These are phyloP conservation scores for Netelia inedita DNA, from an alignment of 2,888 invertebrate genomes.

Conservation along the genomic window DNA sequence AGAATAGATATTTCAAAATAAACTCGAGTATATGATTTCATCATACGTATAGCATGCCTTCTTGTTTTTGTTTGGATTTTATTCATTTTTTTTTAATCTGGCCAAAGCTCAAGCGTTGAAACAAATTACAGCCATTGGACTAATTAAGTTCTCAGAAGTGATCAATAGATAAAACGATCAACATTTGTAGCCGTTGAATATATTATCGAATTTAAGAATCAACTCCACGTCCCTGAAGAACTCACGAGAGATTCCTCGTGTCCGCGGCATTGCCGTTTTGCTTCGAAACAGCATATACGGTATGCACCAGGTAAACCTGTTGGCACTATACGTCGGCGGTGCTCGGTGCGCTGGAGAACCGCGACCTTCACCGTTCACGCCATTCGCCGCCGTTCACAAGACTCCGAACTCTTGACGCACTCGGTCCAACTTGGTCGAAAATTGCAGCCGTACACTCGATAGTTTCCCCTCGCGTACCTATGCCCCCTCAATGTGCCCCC, in stretches of 20 bases:
- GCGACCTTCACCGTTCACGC: slow-evolving; percentile 54
- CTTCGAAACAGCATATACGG: slow-evolving; percentile 11
- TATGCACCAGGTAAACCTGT: slow-evolving; percentile 42
- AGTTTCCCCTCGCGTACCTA: not conserved
- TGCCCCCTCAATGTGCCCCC: not conserved
- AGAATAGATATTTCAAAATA: too few relatives aligned
- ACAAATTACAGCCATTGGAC: not conserved
- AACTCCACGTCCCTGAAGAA: slow-evolving; percentile 9
- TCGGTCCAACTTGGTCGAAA: slow-evolving; percentile 16
- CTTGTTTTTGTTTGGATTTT: too few relatives aligned
- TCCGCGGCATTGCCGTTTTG: slow-evolving; percentile 20
- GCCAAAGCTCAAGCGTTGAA: not conserved
- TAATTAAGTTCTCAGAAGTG: not conserved
- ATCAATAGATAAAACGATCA: not conserved
- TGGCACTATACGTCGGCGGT: slow-evolving; percentile 27
- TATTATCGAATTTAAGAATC: slow-evolving; percentile 24
- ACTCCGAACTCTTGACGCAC: slow-evolving; percentile 32
- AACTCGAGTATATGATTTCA: too few relatives aligned
- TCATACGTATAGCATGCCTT: too few relatives aligned
- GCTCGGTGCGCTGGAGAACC: slow-evolving; percentile 41
- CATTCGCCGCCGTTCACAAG: slow-evolving; percentile 44
- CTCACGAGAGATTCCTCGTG: slow-evolving; percentile 29
- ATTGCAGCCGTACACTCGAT: not conserved
- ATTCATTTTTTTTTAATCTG: too few relatives aligned
- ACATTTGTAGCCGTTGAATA: slow-evolving; percentile 6